These are phyloP conservation scores for Carduelis carduelis DNA, from an alignment of 2,797 vertebrate species.

Conservation along the genomic window DNA sequence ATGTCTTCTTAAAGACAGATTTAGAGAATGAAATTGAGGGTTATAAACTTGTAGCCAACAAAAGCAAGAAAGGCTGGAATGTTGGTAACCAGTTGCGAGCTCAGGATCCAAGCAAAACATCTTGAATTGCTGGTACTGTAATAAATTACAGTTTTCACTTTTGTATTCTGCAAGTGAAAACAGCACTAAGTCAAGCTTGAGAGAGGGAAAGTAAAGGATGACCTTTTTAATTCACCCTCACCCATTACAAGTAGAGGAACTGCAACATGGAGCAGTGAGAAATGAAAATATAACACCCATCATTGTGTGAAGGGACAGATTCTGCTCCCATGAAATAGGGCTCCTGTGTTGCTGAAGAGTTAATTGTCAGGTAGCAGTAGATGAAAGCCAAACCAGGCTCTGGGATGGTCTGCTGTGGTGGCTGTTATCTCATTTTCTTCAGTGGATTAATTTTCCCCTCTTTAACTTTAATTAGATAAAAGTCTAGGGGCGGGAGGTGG, in stretches of 20 bases:
- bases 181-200: conserved; percentile 70
- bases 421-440: conserved; percentile 82
- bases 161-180: conserved; percentile 79
- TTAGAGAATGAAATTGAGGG: conserved; percentile 76
- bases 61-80: conserved; percentile 79
- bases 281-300: neutral
- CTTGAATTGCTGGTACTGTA: conserved; percentile 77
- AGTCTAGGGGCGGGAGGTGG: conserved; percentile 76
- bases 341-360: conserved; percentile 22
- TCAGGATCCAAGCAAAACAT: conserved; percentile 79
- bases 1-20: conserved; percentile 77
- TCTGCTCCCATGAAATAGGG: neutral
- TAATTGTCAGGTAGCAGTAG: conserved; percentile 59
- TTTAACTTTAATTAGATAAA: conserved; percentile 95
- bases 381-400: conserved; percentile 39
- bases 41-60: conserved; percentile 78
- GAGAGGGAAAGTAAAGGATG: conserved; percentile 64
- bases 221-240: conserved; percentile 52
- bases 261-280: neutral
- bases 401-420: conserved; percentile 38
- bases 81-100: conserved; percentile 69
- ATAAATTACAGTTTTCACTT: conserved; percentile 81
- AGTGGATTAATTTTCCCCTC: conserved; percentile 86
- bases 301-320: neutral
- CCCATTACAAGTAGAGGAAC: neutral